These are phyloP conservation scores for Sebastes oblongus DNA, from an alignment of 2,797 vertebrate species.

Conservation along the genomic window DNA sequence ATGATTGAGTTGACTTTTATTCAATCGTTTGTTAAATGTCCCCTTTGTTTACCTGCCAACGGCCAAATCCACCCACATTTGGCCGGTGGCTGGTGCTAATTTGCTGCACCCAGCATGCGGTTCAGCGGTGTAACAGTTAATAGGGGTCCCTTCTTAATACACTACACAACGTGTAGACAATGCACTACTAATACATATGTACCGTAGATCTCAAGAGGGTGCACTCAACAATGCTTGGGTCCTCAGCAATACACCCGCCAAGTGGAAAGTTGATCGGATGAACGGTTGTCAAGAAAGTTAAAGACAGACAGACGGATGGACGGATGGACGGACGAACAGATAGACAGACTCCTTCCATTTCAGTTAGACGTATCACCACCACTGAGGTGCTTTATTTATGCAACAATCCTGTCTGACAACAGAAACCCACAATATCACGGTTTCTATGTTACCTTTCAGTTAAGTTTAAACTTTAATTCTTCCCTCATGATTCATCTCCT, in stretches of 20 bases:
- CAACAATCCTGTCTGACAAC: not conserved
- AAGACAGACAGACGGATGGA: too few species aligned
- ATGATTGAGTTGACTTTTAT: not conserved
- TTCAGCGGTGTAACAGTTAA: not conserved
- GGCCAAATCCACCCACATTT: not conserved
- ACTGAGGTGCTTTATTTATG: conserved; percentile 3
- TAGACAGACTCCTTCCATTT: not conserved
- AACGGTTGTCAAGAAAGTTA: too few species aligned
- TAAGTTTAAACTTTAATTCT: not conserved
- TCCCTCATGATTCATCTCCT: not conserved
- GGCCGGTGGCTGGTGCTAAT: not conserved
- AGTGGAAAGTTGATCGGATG: not conserved
- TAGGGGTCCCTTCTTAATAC: not conserved
- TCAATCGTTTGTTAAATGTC: not conserved
- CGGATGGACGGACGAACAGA: too few species aligned
- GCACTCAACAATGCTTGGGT: not conserved
- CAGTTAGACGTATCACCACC: not conserved
- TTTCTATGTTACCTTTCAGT: conserved; percentile 10
- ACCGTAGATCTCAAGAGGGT: not conserved
- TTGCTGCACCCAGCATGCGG: too few species aligned
- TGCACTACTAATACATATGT: not conserved
- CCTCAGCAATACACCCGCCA: not conserved
- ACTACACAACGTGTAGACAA: not conserved
- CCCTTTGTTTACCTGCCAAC: too few species aligned
- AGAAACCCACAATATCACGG: not conserved